These are phyloP conservation scores for Dorcus parallelipipedus DNA, from an alignment of 2,888 invertebrate genomes.

Conservation along the genomic window DNA sequence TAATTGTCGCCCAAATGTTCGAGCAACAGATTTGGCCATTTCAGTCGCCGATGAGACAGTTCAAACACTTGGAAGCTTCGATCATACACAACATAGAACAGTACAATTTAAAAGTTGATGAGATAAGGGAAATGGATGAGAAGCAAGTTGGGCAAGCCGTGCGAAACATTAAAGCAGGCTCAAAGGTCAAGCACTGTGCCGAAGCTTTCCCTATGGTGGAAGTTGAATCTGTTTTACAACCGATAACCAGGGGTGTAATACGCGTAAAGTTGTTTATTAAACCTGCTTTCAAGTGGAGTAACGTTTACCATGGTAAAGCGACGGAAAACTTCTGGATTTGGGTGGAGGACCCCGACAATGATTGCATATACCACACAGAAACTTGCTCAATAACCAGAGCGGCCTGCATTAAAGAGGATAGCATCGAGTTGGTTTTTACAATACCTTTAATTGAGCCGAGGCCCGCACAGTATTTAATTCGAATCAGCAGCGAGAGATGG, in stretches of 20 bases:
- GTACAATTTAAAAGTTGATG: slow-evolving; percentile 69
- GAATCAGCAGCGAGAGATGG: slow-evolving; percentile 85
- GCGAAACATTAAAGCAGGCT: slow-evolving; percentile 72
- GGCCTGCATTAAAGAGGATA: slow-evolving; percentile 63
- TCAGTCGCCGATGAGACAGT: slow-evolving; percentile 84
- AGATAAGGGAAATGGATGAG: slow-evolving; percentile 80
- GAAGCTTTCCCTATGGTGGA: slow-evolving; percentile 82
- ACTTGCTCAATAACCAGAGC: slow-evolving; percentile 67
- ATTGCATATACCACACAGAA: slow-evolving; percentile 95
- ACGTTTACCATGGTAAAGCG: slow-evolving; percentile 81
- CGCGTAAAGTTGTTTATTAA: slow-evolving; percentile 76
- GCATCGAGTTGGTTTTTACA: slow-evolving; percentile 87
- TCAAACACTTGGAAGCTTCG: slow-evolving; percentile 70
- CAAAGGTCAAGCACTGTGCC: slow-evolving; percentile 76
- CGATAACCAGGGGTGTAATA: slow-evolving; percentile 91
- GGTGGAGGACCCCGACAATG: slow-evolving; percentile 94
- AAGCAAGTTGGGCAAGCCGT: slow-evolving; percentile 81
- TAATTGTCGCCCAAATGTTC: slow-evolving; percentile 88
- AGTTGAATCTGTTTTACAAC: slow-evolving; percentile 83
- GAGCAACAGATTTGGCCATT: slow-evolving; percentile 89
- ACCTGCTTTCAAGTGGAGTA: slow-evolving; percentile 81
- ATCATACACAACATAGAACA: slow-evolving; percentile 80
- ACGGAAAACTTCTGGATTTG: slow-evolving; percentile 95
- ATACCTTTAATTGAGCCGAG: slow-evolving; percentile 90
- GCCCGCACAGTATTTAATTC: slow-evolving; percentile 88